Conservation (phyloP, 2,888 invertebrate species). For the Sclerodermus sp. region DNA sequence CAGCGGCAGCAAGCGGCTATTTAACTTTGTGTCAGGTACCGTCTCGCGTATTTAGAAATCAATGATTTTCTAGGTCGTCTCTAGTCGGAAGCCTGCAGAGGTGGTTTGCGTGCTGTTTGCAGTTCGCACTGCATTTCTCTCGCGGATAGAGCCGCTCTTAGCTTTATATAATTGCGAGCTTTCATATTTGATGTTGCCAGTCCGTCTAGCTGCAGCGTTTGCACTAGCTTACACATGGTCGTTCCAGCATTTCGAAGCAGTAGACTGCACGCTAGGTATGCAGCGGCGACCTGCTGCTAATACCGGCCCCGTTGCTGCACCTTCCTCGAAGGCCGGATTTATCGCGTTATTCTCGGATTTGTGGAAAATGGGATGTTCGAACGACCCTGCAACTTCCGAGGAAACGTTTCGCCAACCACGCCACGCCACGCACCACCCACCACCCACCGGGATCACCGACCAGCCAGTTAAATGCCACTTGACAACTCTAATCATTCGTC, state of each 20-base stretch:
- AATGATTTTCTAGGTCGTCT: not conserved
- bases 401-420: too few species aligned
- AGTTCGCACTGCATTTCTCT: conserved; percentile 20
- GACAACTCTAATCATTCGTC: too few species aligned
- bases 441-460: too few species aligned
- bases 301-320: conserved; percentile 15
- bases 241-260: conserved; percentile 32
- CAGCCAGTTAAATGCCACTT: too few species aligned
- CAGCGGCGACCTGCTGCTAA: conserved; percentile 22
- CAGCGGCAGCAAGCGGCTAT: too few species aligned
- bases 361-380: conserved; percentile 18
- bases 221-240: conserved; percentile 25
- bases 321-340: conserved; percentile 32
- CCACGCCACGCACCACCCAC: too few species aligned
- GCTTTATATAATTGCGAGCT: conserved; percentile 37
- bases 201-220: conserved; percentile 17
- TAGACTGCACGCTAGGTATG: conserved; percentile 18
- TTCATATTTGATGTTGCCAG: conserved; percentile 35
- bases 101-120: conserved; percentile 26
- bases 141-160: conserved; percentile 16
- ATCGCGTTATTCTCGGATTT: conserved; percentile 31
- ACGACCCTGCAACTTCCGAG: not conserved
- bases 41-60: too few species aligned
- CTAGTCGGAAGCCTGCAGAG: conserved; percentile 6
- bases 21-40: too few species aligned